A percentile compares a stretch with the other conserved stretches of the same genome.
Conservation (phyloP, 2,797 vertebrate species). For the Paguma larvata region DNA sequence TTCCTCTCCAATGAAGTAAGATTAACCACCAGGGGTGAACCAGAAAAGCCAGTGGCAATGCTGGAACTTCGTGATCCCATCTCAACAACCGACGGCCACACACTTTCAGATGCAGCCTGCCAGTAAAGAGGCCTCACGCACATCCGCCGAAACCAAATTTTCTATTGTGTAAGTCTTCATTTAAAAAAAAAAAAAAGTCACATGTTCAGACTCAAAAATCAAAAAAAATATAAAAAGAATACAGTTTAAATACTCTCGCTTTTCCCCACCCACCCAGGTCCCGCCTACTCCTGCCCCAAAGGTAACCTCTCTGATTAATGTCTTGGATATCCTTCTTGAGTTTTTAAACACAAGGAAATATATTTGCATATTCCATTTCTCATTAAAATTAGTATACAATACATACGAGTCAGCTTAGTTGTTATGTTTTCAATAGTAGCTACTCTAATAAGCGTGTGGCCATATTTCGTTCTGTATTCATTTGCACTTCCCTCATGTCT, state of each 20-base stretch:
- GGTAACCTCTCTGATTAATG: not conserved
- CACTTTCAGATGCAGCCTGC: not conserved
- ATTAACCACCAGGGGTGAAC: not conserved
- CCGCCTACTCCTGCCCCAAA: not conserved
- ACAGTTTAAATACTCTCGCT: not conserved
- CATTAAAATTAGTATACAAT: not conserved
- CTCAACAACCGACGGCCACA: not conserved
- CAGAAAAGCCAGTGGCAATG: not conserved
- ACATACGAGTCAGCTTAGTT: not conserved
- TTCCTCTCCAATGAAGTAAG: not conserved
- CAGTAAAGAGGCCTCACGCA: not conserved
- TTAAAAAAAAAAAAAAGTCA: not conserved
- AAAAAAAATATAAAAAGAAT: not conserved
- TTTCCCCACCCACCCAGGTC: not conserved
- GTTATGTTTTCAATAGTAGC: not conserved
- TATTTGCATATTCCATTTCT: not conserved
- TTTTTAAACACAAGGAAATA: not conserved
- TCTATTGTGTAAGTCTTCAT: not conserved
- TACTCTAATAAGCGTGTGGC: not conserved
- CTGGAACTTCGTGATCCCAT: not conserved
- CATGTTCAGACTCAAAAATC: not conserved
- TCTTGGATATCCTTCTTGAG: not conserved
- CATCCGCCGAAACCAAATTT: not conserved
- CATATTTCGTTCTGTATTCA: not conserved
- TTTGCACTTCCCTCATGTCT: not conserved